A percentile compares a stretch with the other conserved stretches of the same genome.
Evolutionary conservation across 2,888 invertebrate species (phyloP).

Genomic region (Schizaphis graminum): DNA sequence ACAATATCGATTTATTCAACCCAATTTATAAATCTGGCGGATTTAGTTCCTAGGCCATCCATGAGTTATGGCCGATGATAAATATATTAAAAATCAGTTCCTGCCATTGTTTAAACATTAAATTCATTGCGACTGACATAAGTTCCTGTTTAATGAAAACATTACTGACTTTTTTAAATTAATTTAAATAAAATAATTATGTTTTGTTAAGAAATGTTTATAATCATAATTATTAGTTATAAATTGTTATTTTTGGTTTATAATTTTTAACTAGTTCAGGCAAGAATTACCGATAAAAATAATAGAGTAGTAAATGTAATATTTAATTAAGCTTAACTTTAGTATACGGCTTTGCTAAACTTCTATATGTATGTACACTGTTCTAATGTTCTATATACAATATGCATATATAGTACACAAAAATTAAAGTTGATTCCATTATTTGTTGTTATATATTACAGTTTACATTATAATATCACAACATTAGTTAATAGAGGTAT

Average conservation of each 20-base stretch:
- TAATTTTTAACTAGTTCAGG: neutral
- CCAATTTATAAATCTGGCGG: neutral
- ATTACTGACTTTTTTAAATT: neutral
- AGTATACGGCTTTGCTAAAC: neutral
- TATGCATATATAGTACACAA: no score
- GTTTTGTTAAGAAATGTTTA: neutral
- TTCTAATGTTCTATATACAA: no score
- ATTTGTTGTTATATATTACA: neutral
- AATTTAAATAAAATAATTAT: neutral
- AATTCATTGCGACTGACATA: neutral
- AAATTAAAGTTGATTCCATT: neutral
- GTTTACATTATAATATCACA: neutral
- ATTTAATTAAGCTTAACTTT: neutral
- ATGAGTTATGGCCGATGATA: neutral
- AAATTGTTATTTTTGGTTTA: neutral
- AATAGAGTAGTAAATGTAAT: neutral
- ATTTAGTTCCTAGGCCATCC: neutral
- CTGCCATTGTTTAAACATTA: neutral
- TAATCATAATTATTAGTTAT: neutral
- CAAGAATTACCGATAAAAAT: neutral
- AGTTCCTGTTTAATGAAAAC: neutral
- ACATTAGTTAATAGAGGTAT: neutral
- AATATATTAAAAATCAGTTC: neutral
- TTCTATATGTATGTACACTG: no score
- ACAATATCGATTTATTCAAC: neutral